A percentile compares a stretch with the other conserved stretches of the same genome.
Conservation (phyloP, 2,113 vertebrate genomes). For the human (Homo sapiens) region GRCh38 chr9:24114001-24114500, state of each 20-base stretch:
- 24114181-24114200: conserved; percentile 22
- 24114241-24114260: conserved; percentile 66
- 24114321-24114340: conserved; percentile 54
- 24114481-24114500: neutral
- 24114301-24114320: conserved; percentile 62
- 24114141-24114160: conserved; percentile 1
- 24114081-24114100: neutral
- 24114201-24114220: conserved; percentile 38
- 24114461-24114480: neutral
- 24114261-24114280: conserved; percentile 52
- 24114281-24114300: conserved; percentile 33
- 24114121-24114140: neutral
- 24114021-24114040: neutral
- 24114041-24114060: neutral
- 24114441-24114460: conserved; percentile 33
- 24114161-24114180: neutral
- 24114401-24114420: conserved; percentile 74
- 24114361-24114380: conserved; percentile 80
- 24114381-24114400: conserved; percentile 74
- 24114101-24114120: neutral
- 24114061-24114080: neutral
- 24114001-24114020: conserved; percentile 21
- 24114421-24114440: conserved; percentile 43
- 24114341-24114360: conserved; percentile 62
- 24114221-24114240: conserved; percentile 64